phyloP scores from a whole-genome alignment of 2,113 vertebrate species.

The Ivindomyrus marchei region DNA sequence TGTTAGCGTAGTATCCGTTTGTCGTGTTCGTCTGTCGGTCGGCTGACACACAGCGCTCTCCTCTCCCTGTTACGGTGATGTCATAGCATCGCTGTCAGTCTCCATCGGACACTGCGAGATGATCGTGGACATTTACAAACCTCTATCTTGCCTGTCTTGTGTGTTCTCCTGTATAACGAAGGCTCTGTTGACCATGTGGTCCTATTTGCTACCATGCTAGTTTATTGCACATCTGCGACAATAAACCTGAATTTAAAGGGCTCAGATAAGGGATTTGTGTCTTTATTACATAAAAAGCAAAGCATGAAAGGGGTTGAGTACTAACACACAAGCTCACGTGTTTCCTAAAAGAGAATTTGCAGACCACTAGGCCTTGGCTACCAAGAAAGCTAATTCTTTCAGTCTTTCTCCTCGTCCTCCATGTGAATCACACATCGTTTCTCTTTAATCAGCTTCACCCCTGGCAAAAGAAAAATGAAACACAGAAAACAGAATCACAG shows the following conservation, averaged over 20 bases:
- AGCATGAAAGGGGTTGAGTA: not conserved
- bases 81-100: not conserved
- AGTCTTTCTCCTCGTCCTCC: constrained; percentile 81
- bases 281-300: constrained; percentile 33
- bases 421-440: constrained; percentile 65
- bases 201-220: constrained; percentile 12
- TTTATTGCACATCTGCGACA: constrained; percentile 62
- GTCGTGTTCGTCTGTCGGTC: not conserved
- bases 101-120: not conserved
- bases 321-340: not conserved
- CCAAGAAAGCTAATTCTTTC: constrained; percentile 43
- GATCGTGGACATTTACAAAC: not conserved
- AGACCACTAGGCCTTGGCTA: not conserved
- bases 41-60: not conserved
- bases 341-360: not conserved
- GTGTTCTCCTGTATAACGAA: not conserved
- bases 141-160: not conserved
- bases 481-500: not conserved
- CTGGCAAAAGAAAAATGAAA: constrained; percentile 38
- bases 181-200: not conserved
- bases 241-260: constrained; percentile 72
- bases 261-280: constrained; percentile 63
- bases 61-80: not conserved
- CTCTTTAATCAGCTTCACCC: constrained; percentile 60
- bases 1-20: not conserved